Evolutionary conservation across 1,140 invertebrate species (phyloP).

Genomic region (Zaprionus inermis): DNA sequence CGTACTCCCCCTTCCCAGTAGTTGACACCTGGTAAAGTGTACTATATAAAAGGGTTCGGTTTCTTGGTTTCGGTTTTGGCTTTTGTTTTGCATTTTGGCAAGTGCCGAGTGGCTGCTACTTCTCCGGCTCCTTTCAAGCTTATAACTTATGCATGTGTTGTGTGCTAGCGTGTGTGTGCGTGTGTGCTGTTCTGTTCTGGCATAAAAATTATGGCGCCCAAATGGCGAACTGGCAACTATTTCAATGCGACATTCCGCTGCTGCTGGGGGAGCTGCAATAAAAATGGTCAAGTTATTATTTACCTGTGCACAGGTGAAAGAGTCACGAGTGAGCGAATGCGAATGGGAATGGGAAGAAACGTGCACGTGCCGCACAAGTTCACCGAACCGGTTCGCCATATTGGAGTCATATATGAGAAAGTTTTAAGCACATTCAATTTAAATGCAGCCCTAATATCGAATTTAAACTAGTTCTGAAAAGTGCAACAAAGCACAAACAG

Average conservation of each 20-base stretch:
- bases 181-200: not conserved
- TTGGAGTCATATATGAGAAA: not conserved
- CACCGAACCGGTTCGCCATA: not conserved
- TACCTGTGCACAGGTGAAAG: slow-evolving; percentile 38
- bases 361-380: not conserved
- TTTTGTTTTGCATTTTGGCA: slow-evolving; percentile 27
- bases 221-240: slow-evolving; percentile 50
- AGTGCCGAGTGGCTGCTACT: slow-evolving; percentile 8
- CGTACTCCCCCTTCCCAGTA: not conserved
- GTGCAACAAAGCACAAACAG: no score
- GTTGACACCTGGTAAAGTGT: not conserved
- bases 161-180: not conserved
- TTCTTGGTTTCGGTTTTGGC: slow-evolving; percentile 8
- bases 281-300: slow-evolving; percentile 55
- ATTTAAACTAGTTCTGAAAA: not conserved
- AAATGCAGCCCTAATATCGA: not conserved
- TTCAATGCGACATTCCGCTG: slow-evolving; percentile 36
- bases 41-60: slow-evolving; percentile 18
- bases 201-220: slow-evolving; percentile 50
- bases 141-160: slow-evolving; percentile 56
- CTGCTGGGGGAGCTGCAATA: slow-evolving; percentile 33
- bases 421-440: not conserved
- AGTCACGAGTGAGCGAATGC: slow-evolving; percentile 9
- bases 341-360: not conserved
- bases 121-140: slow-evolving; percentile 25